phyloP scores from a whole-genome alignment of 2,113 vertebrate genomes.

The Dolichallabes microphthalmus region DNA sequence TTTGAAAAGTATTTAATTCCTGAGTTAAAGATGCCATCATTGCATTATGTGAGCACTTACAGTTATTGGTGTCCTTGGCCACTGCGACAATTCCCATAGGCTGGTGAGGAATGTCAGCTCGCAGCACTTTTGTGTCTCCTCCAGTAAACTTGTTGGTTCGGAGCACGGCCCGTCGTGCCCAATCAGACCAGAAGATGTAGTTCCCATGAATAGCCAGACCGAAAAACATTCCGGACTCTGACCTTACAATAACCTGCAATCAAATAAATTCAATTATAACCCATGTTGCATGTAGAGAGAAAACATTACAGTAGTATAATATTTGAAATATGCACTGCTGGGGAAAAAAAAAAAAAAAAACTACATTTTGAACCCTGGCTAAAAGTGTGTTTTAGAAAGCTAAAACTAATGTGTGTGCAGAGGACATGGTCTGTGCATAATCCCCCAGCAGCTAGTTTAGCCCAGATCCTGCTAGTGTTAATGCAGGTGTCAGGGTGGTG shows the following conservation, averaged over 20 bases:
- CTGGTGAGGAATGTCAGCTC: slow-evolving; percentile 93
- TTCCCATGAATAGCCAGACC: slow-evolving; percentile 91
- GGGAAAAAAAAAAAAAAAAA: slow-evolving; percentile 32
- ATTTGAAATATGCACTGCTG: neutral
- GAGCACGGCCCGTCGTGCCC: slow-evolving; percentile 88
- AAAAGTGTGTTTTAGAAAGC: slow-evolving; percentile 30
- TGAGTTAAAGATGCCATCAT: neutral
- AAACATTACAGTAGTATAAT: neutral
- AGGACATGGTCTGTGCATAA: slow-evolving; percentile 45
- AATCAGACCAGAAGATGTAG: slow-evolving; percentile 98
- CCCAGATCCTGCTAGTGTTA: slow-evolving; percentile 71
- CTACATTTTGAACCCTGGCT: slow-evolving; percentile 12
- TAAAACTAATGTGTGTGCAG: slow-evolving; percentile 35
- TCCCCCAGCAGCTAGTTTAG: slow-evolving; percentile 61
- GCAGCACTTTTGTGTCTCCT: slow-evolving; percentile 88
- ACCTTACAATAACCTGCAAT: slow-evolving; percentile 87
- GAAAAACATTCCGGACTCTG: slow-evolving; percentile 91
- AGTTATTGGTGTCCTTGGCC: slow-evolving; percentile 92
- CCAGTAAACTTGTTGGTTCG: slow-evolving; percentile 94
- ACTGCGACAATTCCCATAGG: slow-evolving; percentile 97
- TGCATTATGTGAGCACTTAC: slow-evolving; percentile 76
- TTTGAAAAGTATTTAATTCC: neutral
- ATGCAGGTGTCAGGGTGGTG: slow-evolving; percentile 66
- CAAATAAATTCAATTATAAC: neutral
- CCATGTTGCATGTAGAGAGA: neutral